Conservation (phyloP, 2,797 vertebrate species). For the Sebastes oblongus region DNA sequence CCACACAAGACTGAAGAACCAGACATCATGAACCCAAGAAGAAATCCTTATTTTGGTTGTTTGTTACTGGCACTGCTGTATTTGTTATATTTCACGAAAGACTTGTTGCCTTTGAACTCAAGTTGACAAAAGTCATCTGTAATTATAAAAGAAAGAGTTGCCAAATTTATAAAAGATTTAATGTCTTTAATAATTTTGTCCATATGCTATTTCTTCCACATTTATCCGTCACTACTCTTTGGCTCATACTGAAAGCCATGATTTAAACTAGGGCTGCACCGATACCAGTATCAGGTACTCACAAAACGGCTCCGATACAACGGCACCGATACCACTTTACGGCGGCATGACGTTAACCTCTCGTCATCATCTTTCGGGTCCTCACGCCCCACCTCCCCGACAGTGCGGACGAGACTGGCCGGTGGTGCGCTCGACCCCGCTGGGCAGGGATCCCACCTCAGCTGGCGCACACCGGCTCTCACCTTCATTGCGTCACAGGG, state of each 20-base stretch:
- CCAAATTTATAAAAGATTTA: not conserved
- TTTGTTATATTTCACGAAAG: not conserved
- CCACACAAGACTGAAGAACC: not conserved
- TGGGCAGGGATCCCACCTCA: too few species aligned
- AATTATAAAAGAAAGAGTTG: not conserved
- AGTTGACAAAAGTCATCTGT: not conserved
- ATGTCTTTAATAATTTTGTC: not conserved
- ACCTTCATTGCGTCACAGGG: too few species aligned
- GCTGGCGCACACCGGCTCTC: too few species aligned
- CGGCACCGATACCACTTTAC: too few species aligned
- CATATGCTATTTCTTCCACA: not conserved
- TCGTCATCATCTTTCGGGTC: too few species aligned
- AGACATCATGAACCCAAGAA: not conserved
- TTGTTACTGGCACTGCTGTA: not conserved
- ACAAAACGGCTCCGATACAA: too few species aligned
- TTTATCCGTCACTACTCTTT: not conserved
- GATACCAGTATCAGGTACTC: too few species aligned
- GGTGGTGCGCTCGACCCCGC: too few species aligned
- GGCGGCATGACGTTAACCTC: too few species aligned
- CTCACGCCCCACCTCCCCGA: too few species aligned
- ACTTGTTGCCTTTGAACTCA: not conserved
- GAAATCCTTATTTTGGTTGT: not conserved
- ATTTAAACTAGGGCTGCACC: too few species aligned
- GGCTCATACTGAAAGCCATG: not conserved
- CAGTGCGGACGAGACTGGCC: too few species aligned